phyloP scores from a whole-genome alignment of 2,113 vertebrate genomes.

The Harpagus bidentatus region DNA sequence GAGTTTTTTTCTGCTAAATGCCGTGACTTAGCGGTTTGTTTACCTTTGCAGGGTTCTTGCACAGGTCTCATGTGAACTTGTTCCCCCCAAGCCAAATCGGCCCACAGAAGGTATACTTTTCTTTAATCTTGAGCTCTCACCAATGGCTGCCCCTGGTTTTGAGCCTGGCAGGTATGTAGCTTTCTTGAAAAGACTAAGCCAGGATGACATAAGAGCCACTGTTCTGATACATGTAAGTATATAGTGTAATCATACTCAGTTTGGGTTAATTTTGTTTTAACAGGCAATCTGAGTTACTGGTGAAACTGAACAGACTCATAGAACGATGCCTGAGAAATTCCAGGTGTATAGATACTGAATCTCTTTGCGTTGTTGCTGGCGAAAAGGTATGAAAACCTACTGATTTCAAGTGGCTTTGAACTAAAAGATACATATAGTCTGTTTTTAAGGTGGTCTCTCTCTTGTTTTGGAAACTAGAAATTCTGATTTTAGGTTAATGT shows the following conservation, averaged over 20 bases:
- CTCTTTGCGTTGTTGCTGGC: constrained; percentile 93
- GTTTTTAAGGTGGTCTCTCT: not conserved
- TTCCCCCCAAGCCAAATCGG: constrained; percentile 87
- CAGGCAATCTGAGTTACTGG: constrained; percentile 90
- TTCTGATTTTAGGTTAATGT: not conserved
- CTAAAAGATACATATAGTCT: accelerated
- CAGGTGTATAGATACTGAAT: constrained; percentile 94
- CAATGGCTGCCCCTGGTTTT: constrained; percentile 93
- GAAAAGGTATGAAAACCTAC: constrained; percentile 82
- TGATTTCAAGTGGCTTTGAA: not conserved
- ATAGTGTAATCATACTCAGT: accelerated
- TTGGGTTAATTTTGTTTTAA: constrained; percentile 1
- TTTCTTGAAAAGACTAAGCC: not conserved
- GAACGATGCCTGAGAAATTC: constrained; percentile 94
- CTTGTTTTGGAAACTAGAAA: not conserved
- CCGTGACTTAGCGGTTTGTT: not conserved
- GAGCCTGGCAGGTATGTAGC: constrained; percentile 86
- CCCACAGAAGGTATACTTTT: constrained; percentile 94
- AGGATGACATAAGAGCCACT: not conserved
- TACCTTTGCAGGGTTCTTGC: constrained; percentile 84
- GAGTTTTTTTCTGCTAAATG: accelerated
- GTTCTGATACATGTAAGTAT: not conserved
- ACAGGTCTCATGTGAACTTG: constrained; percentile 94
- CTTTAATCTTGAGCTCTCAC: constrained; percentile 93
- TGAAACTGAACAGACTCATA: constrained; percentile 90